Percentiles rank a stretch among this genome's conserved stretches.
phyloP scores from a whole-genome alignment of 2,888 invertebrate species.

The Carabus problematicus region DNA sequence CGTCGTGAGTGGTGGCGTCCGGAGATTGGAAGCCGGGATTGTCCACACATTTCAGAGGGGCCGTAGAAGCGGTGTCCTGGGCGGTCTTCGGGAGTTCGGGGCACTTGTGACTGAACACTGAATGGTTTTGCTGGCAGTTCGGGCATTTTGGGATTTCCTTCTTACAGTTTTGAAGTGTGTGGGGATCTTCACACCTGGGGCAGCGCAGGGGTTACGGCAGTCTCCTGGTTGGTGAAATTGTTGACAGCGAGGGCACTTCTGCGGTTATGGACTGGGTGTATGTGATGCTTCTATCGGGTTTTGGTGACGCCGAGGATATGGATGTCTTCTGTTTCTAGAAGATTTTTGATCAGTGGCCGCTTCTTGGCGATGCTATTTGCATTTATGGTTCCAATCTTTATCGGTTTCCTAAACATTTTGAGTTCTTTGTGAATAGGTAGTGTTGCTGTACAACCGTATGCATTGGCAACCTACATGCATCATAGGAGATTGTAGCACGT shows the following conservation, averaged over 20 bases:
- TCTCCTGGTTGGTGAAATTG: constrained; percentile 6
- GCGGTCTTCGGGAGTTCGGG: not conserved
- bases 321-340: not conserved
- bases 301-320: not conserved
- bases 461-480: constrained; percentile 1
- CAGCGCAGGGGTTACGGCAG: no score
- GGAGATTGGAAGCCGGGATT: no score
- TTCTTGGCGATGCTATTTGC: not conserved
- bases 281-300: not conserved
- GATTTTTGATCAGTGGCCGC: not conserved
- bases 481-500: not conserved
- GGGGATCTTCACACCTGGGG: no score
- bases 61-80: not conserved
- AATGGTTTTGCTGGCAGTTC: constrained; percentile 1
- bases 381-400: constrained; percentile 2
- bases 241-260: not conserved
- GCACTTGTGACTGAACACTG: not conserved
- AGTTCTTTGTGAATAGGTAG: no score
- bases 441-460: no score
- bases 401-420: not conserved
- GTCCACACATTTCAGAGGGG: not conserved
- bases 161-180: no score
- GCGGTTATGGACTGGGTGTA: constrained; percentile 4
- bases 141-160: no score
- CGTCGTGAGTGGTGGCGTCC: no score